Evolutionary conservation across 2,797 vertebrate genomes (phyloP), one percentile per base, ranked within the genome.

Genomic region (Channallabes apus): DNA sequence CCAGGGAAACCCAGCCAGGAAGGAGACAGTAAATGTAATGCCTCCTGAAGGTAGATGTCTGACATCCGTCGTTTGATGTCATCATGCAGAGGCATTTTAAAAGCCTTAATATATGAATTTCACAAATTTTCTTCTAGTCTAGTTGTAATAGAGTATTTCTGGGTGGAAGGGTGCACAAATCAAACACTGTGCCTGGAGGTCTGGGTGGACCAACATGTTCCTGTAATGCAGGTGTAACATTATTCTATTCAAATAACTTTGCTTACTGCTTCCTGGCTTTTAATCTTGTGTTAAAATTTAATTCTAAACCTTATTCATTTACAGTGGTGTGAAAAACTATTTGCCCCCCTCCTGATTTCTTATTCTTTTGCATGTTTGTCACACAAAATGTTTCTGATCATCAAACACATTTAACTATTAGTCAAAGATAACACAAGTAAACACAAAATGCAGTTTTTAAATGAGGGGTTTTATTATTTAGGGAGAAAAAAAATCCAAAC

Each of bases 21-120:
- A 82, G 87, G 87, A 90, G 88, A 91, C 89, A 91, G 89, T 91
- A 92, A 91, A 82, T 86, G 86, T 88, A 80, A 88, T 20, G 75
- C 85, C 82, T 87, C 86, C 88, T 3, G 24, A 85, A 90, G 88
- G 80, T 83, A 78, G 88, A 90, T 88, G 65, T 83, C 41, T 17
- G 75, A 46, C 46, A 46, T 46, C 87, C 86, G 90, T 62, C 15
- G 85, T 91, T 89, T 91, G 89, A 90, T 86, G 86, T 85, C 90
- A 68, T 38, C 85, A 85, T 80, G 58, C 89, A 89, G 87, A 20
- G 51, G 61, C 73, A 59, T 84, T 92, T 90, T 92, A 86, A 92
- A 89, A 87, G 89, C 27, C 56, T 76, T 59, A 73, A 72, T 85
- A 67, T 81, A 64, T 71, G 61, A 67, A 83, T 87, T 38, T 84